These are phyloP conservation scores for Myripristis jacobus DNA, from an alignment of 2,797 vertebrate species.

Conservation along the genomic window DNA sequence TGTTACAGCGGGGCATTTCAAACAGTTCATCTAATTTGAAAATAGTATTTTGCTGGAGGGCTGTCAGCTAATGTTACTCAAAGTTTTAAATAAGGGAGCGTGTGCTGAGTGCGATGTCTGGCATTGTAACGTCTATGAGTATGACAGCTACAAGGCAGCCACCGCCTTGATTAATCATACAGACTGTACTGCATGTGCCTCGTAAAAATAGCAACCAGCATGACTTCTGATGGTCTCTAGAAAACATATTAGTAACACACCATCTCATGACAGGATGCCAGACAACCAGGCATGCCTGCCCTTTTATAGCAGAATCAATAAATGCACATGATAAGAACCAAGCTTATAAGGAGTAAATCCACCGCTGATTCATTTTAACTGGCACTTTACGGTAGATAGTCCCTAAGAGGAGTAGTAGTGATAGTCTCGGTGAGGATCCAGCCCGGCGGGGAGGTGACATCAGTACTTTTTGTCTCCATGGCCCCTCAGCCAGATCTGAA, in stretches of 20 bases:
- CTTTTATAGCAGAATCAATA: conserved; percentile 15
- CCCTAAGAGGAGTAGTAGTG: conserved; percentile 9
- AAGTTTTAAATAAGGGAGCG: too few species aligned
- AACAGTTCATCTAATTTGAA: too few species aligned
- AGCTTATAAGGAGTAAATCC: conserved; percentile 3
- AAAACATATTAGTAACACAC: neutral
- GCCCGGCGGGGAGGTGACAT: conserved; percentile 53
- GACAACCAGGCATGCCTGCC: neutral
- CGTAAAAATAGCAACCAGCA: conserved; percentile 16
- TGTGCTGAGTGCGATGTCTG: too few species aligned
- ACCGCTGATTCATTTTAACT: conserved; percentile 13
- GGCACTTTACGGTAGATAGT: neutral
- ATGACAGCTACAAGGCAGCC: too few species aligned
- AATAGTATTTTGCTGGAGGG: too few species aligned
- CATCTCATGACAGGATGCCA: neutral
- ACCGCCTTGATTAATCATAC: neutral
- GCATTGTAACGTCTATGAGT: too few species aligned
- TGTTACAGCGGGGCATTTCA: too few species aligned
- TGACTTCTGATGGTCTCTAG: neutral
- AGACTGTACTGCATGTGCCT: neutral
- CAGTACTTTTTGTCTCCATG: conserved; percentile 46
- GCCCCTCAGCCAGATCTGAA: conserved; percentile 50
- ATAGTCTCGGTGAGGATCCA: conserved; percentile 27
- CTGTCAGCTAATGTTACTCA: too few species aligned
- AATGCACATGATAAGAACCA: neutral